A percentile compares a stretch with the other conserved stretches of the same genome.
phyloP scores from a whole-genome alignment of 2,113 vertebrate species.

The Bubo blakistoni region DNA sequence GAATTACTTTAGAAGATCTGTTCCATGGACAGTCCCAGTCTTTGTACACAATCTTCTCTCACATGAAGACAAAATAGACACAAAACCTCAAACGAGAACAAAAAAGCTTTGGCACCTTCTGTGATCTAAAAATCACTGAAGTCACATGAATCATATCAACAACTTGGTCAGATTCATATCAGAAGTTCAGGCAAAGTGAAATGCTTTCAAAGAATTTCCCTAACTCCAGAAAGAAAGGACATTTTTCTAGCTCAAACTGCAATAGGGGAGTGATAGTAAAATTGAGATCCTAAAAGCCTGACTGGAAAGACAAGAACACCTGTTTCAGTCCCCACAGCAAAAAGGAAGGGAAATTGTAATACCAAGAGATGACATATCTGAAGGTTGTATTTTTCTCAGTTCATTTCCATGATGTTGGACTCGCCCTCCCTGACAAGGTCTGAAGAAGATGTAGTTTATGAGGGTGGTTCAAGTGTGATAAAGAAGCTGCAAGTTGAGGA shows the following conservation, averaged over 20 bases:
- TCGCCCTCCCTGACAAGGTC: constrained; percentile 72
- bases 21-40: not conserved
- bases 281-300: constrained; percentile 16
- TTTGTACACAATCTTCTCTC: not conserved
- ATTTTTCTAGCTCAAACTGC: not conserved
- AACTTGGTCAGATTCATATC: not conserved
- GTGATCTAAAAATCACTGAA: not conserved
- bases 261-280: constrained; percentile 26
- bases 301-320: not conserved
- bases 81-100: not conserved
- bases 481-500: constrained; percentile 70
- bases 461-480: constrained; percentile 72
- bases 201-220: not conserved
- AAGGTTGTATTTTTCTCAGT: constrained; percentile 70
- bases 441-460: constrained; percentile 73
- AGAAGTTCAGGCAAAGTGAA: not conserved
- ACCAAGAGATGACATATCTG: constrained; percentile 57
- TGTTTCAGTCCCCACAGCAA: not conserved
- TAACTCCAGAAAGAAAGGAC: not conserved
- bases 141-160: not conserved
- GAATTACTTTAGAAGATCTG: not conserved
- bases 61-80: not conserved
- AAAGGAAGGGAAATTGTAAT: constrained; percentile 6
- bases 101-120: not conserved
- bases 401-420: constrained; percentile 65